Percentiles rank a stretch among this genome's conserved stretches.
Evolutionary conservation across 1,140 invertebrate species (phyloP).

Genomic region (Achroia grisella): DNA sequence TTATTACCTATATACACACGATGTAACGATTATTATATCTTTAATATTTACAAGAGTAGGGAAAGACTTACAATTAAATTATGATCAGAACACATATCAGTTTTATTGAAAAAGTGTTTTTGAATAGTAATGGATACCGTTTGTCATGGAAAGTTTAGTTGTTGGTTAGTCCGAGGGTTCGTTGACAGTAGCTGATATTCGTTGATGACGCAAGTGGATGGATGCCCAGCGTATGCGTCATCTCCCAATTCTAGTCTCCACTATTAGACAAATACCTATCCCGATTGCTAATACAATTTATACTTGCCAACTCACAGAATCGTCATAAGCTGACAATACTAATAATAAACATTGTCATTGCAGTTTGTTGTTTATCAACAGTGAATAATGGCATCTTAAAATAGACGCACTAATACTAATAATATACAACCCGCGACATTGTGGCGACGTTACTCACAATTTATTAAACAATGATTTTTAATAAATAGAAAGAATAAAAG

Average conservation of each 20-base stretch:
- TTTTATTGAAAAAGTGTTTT: too few relatives aligned
- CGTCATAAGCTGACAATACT: neutral
- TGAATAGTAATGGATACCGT: too few relatives aligned
- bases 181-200: constrained; percentile 26
- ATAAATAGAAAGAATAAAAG: too few relatives aligned
- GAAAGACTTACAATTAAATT: too few relatives aligned
- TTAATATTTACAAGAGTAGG: too few relatives aligned
- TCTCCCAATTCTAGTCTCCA: constrained; percentile 25
- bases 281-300: constrained; percentile 11
- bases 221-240: constrained; percentile 29
- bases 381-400: constrained; percentile 1
- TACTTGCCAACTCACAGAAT: constrained; percentile 13
- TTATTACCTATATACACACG: too few relatives aligned
- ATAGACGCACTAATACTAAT: neutral
- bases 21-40: too few relatives aligned
- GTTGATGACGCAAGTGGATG: constrained; percentile 28
- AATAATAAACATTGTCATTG: constrained; percentile 3
- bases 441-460: too few relatives aligned
- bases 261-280: constrained; percentile 26
- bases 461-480: too few relatives aligned
- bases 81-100: too few relatives aligned
- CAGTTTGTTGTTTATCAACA: constrained; percentile 5
- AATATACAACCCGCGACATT: too few relatives aligned
- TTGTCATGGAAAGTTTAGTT: constrained; percentile 1
- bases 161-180: constrained; percentile 12